phyloP scores from a whole-genome alignment of 2,797 vertebrate genomes.

The Aulostomus chinensis region DNA sequence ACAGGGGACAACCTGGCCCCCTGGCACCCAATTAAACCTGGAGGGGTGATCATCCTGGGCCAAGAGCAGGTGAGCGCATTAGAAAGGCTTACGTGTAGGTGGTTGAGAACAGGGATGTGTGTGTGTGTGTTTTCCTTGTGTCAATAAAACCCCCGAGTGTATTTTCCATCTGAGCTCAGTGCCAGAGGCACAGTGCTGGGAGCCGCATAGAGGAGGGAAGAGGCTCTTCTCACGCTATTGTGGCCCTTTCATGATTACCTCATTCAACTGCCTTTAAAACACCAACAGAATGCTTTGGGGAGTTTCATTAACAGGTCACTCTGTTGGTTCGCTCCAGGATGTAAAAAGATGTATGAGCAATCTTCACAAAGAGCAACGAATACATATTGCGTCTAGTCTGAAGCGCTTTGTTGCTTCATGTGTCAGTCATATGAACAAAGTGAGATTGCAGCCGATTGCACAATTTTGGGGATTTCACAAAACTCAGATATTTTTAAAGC shows the following conservation, averaged over 20 bases:
- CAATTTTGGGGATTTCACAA: slow-evolving; percentile 1
- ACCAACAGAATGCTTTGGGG: slow-evolving; percentile 23
- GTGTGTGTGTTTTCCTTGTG: slow-evolving; percentile 14
- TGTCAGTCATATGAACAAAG: slow-evolving; percentile 21
- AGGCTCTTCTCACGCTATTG: slow-evolving; percentile 68
- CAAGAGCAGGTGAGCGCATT: slow-evolving; percentile 92
- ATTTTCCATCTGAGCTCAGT: slow-evolving; percentile 31
- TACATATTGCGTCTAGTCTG: slow-evolving; percentile 13
- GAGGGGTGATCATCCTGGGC: slow-evolving; percentile 94
- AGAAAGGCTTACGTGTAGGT: slow-evolving; percentile 7
- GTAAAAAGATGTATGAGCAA: slow-evolving; percentile 16
- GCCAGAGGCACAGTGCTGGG: slow-evolving; percentile 42
- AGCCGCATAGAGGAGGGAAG: slow-evolving; percentile 20
- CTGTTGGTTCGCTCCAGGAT: slow-evolving; percentile 25
- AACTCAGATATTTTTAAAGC: slow-evolving; percentile 24
- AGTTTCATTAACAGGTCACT: slow-evolving; percentile 19
- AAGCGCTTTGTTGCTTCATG: slow-evolving; percentile 4
- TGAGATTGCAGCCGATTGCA: slow-evolving; percentile 49
- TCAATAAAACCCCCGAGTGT: slow-evolving; percentile 29
- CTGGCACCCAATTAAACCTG: slow-evolving; percentile 99
- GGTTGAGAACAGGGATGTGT: slow-evolving; percentile 12
- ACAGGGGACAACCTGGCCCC: slow-evolving; percentile 97
- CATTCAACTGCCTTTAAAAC: slow-evolving; percentile 39
- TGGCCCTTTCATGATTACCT: slow-evolving; percentile 40
- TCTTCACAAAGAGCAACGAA: slow-evolving; percentile 21